Percentiles rank a stretch among this genome's conserved stretches.
These are phyloP conservation scores for Phaetusa simplex DNA, from an alignment of 2,113 vertebrate species.

Conservation along the genomic window DNA sequence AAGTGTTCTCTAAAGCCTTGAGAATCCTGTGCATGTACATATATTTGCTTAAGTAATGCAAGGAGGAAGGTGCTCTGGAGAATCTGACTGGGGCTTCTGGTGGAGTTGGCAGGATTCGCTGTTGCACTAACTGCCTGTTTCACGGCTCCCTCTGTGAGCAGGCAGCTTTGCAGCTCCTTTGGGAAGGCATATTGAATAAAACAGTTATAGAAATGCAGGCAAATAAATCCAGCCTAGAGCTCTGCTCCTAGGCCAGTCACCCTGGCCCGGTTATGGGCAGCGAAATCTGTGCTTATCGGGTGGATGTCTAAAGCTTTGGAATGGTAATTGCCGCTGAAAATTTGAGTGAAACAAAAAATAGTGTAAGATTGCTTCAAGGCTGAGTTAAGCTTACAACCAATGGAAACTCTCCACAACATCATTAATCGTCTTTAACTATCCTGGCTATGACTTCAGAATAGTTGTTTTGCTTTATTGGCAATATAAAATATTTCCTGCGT, in stretches of 20 bases:
- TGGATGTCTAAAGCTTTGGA: not conserved
- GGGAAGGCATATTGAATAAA: not conserved
- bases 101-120: not conserved
- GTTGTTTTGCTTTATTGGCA: not conserved
- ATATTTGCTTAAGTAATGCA: not conserved
- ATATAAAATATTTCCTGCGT: not conserved
- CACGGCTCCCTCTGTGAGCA: not conserved
- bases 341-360: not conserved
- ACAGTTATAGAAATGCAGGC: not conserved
- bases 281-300: not conserved
- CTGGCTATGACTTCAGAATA: not conserved
- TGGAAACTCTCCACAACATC: not conserved
- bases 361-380: not conserved
- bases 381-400: not conserved
- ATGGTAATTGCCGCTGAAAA: not conserved
- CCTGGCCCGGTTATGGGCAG: accelerated
- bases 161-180: not conserved
- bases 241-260: not conserved
- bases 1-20: not conserved
- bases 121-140: not conserved
- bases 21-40: not conserved
- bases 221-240: not conserved
- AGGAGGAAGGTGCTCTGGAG: not conserved
- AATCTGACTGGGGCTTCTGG: not conserved
- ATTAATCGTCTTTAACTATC: not conserved